A percentile compares a stretch with the other conserved stretches of the same genome.
Evolutionary conservation across 2,888 invertebrate species (phyloP).

Genomic region (Brassicogethes aeneus): DNA sequence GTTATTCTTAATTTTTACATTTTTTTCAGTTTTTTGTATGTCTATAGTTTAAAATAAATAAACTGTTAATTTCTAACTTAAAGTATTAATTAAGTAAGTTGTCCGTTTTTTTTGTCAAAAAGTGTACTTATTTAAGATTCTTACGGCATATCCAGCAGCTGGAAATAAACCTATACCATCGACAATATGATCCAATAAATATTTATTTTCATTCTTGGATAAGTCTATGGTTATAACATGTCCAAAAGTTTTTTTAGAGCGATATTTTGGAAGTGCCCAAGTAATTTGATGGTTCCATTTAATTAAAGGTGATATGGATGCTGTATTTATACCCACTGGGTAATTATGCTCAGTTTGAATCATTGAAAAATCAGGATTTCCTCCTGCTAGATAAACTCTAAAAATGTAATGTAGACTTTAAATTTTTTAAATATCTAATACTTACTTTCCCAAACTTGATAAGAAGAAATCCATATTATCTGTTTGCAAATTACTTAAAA

Average conservation of each 20-base stretch:
- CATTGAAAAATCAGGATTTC: conserved; percentile 63
- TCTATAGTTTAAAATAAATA: no score
- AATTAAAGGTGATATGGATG: conserved; percentile 72
- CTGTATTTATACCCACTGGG: conserved; percentile 79
- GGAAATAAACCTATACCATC: conserved; percentile 44
- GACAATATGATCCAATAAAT: conserved; percentile 20
- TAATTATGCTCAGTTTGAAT: conserved; percentile 64
- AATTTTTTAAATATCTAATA: conserved; percentile 2
- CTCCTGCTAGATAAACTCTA: conserved; percentile 67
- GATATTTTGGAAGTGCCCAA: conserved; percentile 63
- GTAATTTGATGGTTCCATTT: conserved; percentile 79
- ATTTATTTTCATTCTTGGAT: conserved; percentile 13
- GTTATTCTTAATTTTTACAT: no score
- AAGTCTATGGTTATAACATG: conserved; percentile 73
- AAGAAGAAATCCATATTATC: conserved; percentile 48
- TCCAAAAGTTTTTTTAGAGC: conserved; percentile 57
- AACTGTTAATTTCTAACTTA: no score
- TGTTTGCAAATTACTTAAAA: conserved; percentile 57
- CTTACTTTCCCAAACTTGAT: conserved; percentile 29
- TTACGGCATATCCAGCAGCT: conserved; percentile 47
- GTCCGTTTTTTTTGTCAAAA: no score
- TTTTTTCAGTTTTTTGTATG: no score
- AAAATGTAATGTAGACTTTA: conserved; percentile 26
- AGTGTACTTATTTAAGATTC: no score
- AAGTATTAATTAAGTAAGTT: no score